phyloP scores from a whole-genome alignment of 2,888 invertebrate species.

The Eupithecia subfuscata region DNA sequence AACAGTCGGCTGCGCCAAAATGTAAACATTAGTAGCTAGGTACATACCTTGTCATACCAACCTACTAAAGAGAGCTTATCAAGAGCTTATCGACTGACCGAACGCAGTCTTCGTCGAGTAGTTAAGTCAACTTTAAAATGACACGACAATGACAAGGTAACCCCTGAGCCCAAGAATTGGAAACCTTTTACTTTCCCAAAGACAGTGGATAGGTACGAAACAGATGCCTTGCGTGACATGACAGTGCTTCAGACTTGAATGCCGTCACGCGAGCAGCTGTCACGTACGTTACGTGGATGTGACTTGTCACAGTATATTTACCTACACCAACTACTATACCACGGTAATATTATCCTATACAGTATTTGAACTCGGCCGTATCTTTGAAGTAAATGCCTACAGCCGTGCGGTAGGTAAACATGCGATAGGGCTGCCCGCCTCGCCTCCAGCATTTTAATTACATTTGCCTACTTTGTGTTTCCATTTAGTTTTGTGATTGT shows the following conservation, averaged over 20 bases:
- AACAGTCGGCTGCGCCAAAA: background rate
- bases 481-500: too few relatives aligned
- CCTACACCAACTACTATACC: background rate
- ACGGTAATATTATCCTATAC: too few relatives aligned
- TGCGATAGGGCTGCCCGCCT: too few relatives aligned
- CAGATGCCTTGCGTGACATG: background rate
- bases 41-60: background rate
- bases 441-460: too few relatives aligned
- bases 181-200: background rate
- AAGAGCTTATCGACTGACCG: background rate
- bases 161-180: background rate
- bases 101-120: background rate
- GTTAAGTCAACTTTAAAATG: background rate
- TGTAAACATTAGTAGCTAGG: background rate
- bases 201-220: background rate
- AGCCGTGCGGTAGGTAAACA: too few relatives aligned
- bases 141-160: too few relatives aligned
- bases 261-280: slow-evolving; percentile 14
- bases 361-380: too few relatives aligned
- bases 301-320: background rate
- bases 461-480: too few relatives aligned
- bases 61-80: too few relatives aligned
- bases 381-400: too few relatives aligned
- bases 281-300: background rate
- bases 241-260: background rate